phyloP scores from a whole-genome alignment of 1,140 invertebrate species.

The Hyles vespertilio region DNA sequence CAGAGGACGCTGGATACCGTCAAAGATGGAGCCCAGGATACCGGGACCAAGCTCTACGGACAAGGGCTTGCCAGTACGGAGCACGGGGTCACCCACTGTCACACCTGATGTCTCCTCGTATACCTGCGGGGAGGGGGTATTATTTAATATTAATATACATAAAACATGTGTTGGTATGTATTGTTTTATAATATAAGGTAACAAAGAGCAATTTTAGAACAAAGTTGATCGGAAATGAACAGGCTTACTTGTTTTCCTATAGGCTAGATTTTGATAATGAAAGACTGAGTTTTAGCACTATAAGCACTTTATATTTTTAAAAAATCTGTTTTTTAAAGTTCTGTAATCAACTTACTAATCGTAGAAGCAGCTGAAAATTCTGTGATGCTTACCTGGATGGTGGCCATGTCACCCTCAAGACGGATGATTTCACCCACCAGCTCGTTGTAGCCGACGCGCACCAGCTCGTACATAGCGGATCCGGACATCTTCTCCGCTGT shows the following conservation, averaged over 20 bases:
- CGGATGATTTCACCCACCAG: slow-evolving; percentile 99
- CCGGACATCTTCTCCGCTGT: slow-evolving; percentile 99
- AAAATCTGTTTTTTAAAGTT: background rate
- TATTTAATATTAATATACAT: too few relatives aligned
- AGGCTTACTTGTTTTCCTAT: too few relatives aligned
- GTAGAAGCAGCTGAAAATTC: background rate
- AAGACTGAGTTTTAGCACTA: too few relatives aligned
- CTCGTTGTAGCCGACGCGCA: slow-evolving; percentile 98
- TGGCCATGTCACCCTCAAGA: slow-evolving; percentile 99
- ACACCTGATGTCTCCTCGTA: slow-evolving; percentile 99
- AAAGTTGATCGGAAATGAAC: too few relatives aligned
- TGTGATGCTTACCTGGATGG: slow-evolving; percentile 87
- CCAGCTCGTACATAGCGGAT: slow-evolving; percentile 99
- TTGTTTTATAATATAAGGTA: too few relatives aligned
- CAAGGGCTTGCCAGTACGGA: slow-evolving; percentile 97
- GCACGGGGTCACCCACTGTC: slow-evolving; percentile 98
- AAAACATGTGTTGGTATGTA: too few relatives aligned
- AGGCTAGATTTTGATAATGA: too few relatives aligned
- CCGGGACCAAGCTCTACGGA: slow-evolving; percentile 99
- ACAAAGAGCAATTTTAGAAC: too few relatives aligned
- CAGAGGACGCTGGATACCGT: slow-evolving; percentile 98
- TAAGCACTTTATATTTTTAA: background rate
- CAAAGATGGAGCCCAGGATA: slow-evolving; percentile 99
- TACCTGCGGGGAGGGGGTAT: slow-evolving; percentile 77
- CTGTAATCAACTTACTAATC: background rate